These are phyloP conservation scores for Phalacrocorax pelagicus DNA, from an alignment of 2,113 vertebrate genomes.

Conservation along the genomic window DNA sequence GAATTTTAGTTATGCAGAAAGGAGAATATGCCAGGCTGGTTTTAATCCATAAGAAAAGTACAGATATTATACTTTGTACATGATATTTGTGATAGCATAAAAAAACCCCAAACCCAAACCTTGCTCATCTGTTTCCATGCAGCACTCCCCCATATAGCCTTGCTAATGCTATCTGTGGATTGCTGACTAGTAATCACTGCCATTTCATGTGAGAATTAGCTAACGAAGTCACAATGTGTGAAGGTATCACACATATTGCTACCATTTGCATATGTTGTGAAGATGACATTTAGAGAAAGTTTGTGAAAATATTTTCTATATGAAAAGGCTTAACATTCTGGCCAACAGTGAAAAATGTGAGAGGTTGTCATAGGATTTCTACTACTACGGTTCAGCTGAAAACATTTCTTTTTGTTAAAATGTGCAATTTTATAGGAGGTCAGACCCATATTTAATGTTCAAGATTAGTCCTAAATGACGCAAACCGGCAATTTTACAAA, in stretches of 20 bases:
- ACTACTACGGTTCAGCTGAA: neutral
- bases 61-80: neutral
- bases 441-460: neutral
- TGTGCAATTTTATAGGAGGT: neutral
- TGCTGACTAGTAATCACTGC: neutral
- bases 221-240: neutral
- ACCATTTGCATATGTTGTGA: neutral
- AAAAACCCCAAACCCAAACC: neutral
- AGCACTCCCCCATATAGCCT: neutral
- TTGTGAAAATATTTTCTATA: neutral
- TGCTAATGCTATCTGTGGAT: neutral
- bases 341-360: neutral
- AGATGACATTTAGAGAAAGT: neutral
- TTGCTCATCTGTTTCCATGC: neutral
- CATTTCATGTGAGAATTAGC: neutral
- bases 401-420: neutral
- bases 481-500: neutral
- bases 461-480: neutral
- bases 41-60: neutral
- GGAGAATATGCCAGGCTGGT: neutral
- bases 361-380: neutral
- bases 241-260: neutral
- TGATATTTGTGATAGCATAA: neutral
- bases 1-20: neutral
- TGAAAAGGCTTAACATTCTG: neutral